Conservation (phyloP, 2,113 vertebrate species). For the Tragelaphus strepsiceros region DNA sequence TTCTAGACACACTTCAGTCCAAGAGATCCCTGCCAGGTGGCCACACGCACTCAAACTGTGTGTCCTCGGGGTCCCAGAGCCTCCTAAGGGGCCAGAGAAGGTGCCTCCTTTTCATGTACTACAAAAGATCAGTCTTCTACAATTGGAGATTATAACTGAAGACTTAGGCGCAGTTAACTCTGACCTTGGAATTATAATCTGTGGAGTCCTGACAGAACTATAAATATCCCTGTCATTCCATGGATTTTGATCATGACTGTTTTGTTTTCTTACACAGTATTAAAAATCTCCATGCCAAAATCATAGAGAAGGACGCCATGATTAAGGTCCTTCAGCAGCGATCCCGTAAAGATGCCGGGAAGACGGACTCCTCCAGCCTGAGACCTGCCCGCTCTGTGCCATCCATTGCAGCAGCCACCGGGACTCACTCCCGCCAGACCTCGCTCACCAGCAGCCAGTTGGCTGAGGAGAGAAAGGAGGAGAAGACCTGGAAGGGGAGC, state of each 20-base stretch:
- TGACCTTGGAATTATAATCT: not conserved
- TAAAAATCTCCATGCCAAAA: conserved; percentile 91
- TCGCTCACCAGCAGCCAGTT: conserved; percentile 83
- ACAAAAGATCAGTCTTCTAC: not conserved
- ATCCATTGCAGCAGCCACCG: conserved; percentile 78
- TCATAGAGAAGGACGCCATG: conserved; percentile 92
- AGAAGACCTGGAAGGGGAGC: conserved; percentile 84
- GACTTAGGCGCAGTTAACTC: rapidly evolving
- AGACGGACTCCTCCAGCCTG: conserved; percentile 78
- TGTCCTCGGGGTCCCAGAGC: not conserved
- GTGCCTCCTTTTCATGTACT: not conserved
- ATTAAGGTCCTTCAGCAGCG: conserved; percentile 92
- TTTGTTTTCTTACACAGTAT: conserved; percentile 78
- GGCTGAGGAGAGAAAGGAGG: conserved; percentile 84
- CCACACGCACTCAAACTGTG: rapidly evolving
- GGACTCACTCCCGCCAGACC: conserved; percentile 82
- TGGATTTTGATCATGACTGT: not conserved
- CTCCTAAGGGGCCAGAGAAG: not conserved
- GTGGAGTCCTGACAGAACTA: not conserved
- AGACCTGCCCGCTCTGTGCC: conserved; percentile 84
- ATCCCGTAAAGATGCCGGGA: conserved; percentile 83
- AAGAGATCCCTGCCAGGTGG: too few relatives aligned
- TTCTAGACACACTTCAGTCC: not conserved
- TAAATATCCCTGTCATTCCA: not conserved
- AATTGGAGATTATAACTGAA: not conserved